phyloP scores from a whole-genome alignment of 92 coral and sea anemone genomes.

The Bergia sp. region DNA sequence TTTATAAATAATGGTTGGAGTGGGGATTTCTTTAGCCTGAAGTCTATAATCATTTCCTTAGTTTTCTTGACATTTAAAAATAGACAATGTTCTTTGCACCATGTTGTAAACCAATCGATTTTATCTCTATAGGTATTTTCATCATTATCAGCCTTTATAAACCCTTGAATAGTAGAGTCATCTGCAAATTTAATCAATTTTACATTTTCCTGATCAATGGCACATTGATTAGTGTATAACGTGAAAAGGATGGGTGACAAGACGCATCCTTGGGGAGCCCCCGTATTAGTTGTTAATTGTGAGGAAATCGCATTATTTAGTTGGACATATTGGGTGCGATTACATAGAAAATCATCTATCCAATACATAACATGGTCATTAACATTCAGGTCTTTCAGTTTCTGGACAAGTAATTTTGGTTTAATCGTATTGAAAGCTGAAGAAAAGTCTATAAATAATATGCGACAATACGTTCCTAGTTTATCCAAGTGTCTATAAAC shows the following conservation, averaged over 20 bases:
- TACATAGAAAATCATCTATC: conserved; percentile 1
- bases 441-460: background rate
- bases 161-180: background rate
- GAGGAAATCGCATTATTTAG: background rate
- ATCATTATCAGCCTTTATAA: background rate
- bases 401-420: background rate
- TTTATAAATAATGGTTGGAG: background rate
- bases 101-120: background rate
- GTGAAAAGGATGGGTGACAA: background rate
- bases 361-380: background rate
- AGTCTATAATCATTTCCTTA: conserved; percentile 32
- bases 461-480: background rate
- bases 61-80: conserved; percentile 15
- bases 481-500: background rate
- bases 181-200: conserved; percentile 24
- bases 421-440: background rate
- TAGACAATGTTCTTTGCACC: background rate
- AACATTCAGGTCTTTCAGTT: background rate
- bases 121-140: background rate
- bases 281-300: background rate
- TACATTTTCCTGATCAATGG: background rate
- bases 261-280: background rate
- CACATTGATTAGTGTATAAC: background rate
- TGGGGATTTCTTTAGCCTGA: background rate
- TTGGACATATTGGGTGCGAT: conserved; percentile 16